Conservation (phyloP, 2,113 vertebrate genomes). For the Solea solea region DNA sequence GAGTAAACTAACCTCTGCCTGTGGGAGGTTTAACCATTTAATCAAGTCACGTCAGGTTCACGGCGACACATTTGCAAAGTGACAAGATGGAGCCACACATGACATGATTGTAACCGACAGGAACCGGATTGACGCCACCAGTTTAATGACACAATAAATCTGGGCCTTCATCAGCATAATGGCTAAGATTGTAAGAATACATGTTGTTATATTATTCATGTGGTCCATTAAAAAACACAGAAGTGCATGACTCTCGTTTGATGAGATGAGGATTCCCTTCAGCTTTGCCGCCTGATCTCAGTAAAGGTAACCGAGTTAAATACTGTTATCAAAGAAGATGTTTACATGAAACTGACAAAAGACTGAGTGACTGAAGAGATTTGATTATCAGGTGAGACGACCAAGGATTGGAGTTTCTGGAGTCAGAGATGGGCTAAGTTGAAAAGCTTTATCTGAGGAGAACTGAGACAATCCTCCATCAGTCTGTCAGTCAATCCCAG, state of each 20-base stretch:
- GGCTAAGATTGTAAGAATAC: conserved; percentile 8
- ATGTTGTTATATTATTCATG: conserved; percentile 25
- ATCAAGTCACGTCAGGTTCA: conserved; percentile 45
- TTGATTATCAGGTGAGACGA: no score
- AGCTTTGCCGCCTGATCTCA: no score
- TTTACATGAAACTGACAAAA: no score
- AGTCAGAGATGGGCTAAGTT: no score
- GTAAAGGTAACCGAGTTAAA: no score
- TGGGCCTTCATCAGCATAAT: conserved; percentile 8
- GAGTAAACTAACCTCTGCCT: conserved; percentile 47
- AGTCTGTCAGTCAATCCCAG: no score
- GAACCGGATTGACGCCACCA: not conserved
- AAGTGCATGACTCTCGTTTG: not conserved
- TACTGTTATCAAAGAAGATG: no score
- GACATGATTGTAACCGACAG: not conserved
- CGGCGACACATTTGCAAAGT: not conserved
- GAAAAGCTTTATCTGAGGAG: no score
- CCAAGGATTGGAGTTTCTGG: no score
- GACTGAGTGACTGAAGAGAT: no score
- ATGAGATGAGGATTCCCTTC: not conserved
- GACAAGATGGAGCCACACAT: not conserved
- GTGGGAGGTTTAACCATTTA: conserved; percentile 25
- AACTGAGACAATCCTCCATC: no score
- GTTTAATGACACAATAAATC: conserved; percentile 29
- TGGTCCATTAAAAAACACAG: conserved; percentile 1